Conservation (phyloP, 2,113 vertebrate species). For the Protobothrops flavoviridis region DNA sequence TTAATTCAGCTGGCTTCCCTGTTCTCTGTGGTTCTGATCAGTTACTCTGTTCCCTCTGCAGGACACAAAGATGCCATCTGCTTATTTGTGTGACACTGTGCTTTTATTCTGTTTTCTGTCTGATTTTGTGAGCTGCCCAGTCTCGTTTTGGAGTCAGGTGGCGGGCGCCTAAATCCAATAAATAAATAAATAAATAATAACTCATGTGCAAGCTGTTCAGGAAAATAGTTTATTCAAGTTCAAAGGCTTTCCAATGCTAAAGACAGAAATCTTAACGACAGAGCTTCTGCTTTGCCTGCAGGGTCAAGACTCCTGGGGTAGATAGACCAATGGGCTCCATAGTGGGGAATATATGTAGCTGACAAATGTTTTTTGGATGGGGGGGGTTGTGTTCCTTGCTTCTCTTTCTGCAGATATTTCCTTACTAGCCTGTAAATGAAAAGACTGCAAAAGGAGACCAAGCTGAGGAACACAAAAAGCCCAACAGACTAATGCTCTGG, state of each 20-base stretch:
- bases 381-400: background rate
- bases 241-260: background rate
- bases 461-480: background rate
- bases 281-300: background rate
- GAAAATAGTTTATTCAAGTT: background rate
- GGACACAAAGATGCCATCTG: background rate
- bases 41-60: background rate
- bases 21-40: background rate
- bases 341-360: background rate
- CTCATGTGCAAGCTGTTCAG: background rate
- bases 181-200: background rate
- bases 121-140: background rate
- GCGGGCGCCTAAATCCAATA: background rate
- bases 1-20: background rate
- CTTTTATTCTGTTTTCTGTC: background rate
- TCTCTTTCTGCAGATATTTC: background rate
- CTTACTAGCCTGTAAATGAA: background rate
- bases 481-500: background rate
- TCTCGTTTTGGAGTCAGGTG: background rate
- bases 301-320: background rate
- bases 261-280: background rate
- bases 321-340: background rate
- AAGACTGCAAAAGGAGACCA: background rate
- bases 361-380: background rate
- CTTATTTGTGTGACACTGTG: background rate